phyloP scores from a whole-genome alignment of 2,888 invertebrate species.

The Allolobophora icterica region DNA sequence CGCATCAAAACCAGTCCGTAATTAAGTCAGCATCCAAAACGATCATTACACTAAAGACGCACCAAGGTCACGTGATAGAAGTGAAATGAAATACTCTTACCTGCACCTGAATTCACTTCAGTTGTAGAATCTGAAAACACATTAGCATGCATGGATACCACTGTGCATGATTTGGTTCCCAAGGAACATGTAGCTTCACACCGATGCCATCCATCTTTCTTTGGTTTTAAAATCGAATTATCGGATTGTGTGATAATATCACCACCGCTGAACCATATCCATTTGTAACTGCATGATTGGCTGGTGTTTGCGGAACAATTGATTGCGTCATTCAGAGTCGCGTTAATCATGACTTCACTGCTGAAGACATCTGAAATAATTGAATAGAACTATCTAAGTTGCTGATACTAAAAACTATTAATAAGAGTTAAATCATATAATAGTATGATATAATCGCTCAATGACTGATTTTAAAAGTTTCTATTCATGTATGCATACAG shows the following conservation, averaged over 20 bases:
- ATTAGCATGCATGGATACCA: too few species aligned
- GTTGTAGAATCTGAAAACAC: too few species aligned
- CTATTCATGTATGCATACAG: too few species aligned
- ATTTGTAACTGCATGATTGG: not conserved
- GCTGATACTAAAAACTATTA: too few species aligned
- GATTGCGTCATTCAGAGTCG: not conserved
- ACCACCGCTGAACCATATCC: not conserved
- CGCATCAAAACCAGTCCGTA: too few species aligned
- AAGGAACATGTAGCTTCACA: not conserved
- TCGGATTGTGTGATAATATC: not conserved
- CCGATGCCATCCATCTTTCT: not conserved
- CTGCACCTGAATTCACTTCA: not conserved
- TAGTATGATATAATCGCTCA: too few species aligned
- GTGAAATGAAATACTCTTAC: not conserved
- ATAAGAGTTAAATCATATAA: too few species aligned
- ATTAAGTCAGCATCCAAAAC: too few species aligned
- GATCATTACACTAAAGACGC: too few species aligned
- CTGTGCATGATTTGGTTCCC: not conserved
- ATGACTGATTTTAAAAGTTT: too few species aligned
- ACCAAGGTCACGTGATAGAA: too few species aligned
- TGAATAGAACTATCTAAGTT: not conserved
- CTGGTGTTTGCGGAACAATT: not conserved
- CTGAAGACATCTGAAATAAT: conserved; percentile 17
- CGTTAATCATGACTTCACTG: not conserved
- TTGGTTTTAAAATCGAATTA: not conserved